A percentile compares a stretch with the other conserved stretches of the same genome.
Conservation (phyloP, 2,888 invertebrate species). For the Rhabditophanes sp. region DNA sequence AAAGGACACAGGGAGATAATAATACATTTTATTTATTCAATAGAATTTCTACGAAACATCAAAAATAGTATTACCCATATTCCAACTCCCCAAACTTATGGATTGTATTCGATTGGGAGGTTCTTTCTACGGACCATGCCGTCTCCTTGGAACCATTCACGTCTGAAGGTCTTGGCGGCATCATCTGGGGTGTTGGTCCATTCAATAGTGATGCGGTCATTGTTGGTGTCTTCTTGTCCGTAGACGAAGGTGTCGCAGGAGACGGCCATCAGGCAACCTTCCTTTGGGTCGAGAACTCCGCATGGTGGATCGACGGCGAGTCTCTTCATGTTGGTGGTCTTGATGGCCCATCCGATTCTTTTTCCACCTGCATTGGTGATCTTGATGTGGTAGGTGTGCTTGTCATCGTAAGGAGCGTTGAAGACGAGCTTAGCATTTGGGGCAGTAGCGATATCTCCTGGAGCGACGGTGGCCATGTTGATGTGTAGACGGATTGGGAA, state of each 20-base stretch:
- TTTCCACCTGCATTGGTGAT: slow-evolving; percentile 17
- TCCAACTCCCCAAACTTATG: slow-evolving; percentile 10
- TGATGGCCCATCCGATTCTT: slow-evolving; percentile 35
- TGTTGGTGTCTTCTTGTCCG: slow-evolving; percentile 20
- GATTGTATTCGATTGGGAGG: slow-evolving; percentile 27
- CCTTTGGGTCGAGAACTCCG: slow-evolving; percentile 36
- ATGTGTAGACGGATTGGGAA: too few relatives aligned
- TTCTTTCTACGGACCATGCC: slow-evolving; percentile 30
- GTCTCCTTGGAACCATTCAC: slow-evolving; percentile 28
- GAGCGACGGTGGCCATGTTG: too few relatives aligned
- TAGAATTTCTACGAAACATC: too few relatives aligned
- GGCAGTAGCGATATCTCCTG: slow-evolving; percentile 23
- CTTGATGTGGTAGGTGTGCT: slow-evolving; percentile 32
- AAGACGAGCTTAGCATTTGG: slow-evolving; percentile 27
- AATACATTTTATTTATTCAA: too few relatives aligned
- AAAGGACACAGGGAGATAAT: too few relatives aligned
- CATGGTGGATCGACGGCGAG: slow-evolving; percentile 28
- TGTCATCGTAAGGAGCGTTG: slow-evolving; percentile 33
- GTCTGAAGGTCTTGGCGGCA: slow-evolving; percentile 27
- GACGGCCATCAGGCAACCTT: slow-evolving; percentile 24
- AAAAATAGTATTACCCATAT: too few relatives aligned
- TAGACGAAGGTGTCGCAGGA: slow-evolving; percentile 33
- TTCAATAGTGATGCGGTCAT: slow-evolving; percentile 22
- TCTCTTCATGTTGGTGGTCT: slow-evolving; percentile 34
- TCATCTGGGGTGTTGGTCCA: slow-evolving; percentile 31